phyloP scores from a whole-genome alignment of 2,797 vertebrate genomes.

The Siniperca obscura region DNA sequence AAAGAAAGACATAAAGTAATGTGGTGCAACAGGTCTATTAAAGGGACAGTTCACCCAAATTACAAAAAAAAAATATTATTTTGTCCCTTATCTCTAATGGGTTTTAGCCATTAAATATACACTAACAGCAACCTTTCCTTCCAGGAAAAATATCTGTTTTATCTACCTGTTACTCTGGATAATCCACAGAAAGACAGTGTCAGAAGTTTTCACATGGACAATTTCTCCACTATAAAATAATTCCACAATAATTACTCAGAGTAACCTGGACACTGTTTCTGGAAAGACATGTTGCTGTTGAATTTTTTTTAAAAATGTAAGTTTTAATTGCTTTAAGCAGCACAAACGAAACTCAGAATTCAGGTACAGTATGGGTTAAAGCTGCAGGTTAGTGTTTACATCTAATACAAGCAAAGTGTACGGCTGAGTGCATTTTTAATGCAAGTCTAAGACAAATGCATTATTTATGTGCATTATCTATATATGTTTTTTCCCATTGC shows the following conservation, averaged over 20 bases:
- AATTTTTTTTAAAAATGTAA: background rate
- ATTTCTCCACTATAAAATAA: background rate
- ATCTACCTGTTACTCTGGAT: background rate
- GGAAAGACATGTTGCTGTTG: background rate
- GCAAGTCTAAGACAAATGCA: background rate
- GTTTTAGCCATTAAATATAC: background rate
- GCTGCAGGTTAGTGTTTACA: background rate
- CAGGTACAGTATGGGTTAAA: background rate
- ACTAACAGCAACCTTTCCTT: background rate
- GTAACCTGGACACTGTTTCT: background rate
- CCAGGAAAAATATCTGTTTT: background rate
- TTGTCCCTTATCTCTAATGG: background rate
- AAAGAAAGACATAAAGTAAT: background rate
- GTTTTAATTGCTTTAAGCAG: background rate
- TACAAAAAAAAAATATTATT: background rate
- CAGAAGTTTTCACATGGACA: background rate
- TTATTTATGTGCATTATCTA: slow-evolving; percentile 5
- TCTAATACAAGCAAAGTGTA: background rate
- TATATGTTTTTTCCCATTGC: background rate
- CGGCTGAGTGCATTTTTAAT: background rate
- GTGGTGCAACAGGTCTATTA: background rate
- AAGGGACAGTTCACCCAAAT: slow-evolving; percentile 2
- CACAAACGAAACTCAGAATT: background rate
- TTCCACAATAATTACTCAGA: background rate
- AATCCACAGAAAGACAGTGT: background rate